Evolutionary conservation across 2,113 vertebrate species (phyloP).

Genomic region (Chrysochloris asiatica): DNA sequence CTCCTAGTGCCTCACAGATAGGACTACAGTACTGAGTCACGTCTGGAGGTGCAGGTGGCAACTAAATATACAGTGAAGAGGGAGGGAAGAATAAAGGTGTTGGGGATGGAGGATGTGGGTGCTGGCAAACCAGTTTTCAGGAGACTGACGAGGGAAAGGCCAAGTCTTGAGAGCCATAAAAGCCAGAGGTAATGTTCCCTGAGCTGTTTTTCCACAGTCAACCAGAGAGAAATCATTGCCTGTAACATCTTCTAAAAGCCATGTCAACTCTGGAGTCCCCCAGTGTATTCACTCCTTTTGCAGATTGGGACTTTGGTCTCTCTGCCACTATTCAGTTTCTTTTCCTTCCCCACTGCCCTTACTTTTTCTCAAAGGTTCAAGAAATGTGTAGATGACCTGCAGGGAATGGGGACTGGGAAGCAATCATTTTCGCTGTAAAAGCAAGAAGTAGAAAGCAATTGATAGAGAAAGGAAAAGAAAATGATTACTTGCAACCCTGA

Average conservation of each 20-base stretch:
- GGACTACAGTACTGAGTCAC: not conserved
- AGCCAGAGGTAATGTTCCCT: not conserved
- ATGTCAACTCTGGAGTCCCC: not conserved
- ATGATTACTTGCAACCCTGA: not conserved
- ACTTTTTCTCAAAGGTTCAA: conserved; percentile 29
- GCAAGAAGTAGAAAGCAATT: conserved; percentile 24
- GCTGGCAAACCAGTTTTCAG: not conserved
- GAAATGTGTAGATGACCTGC: not conserved
- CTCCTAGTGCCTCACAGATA: not conserved
- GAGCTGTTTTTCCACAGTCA: not conserved
- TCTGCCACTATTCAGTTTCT: not conserved
- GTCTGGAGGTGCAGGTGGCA: not conserved
- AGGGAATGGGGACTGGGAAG: not conserved
- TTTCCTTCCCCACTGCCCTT: not conserved
- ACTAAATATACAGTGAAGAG: not conserved
- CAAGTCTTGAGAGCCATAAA: not conserved
- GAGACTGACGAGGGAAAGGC: not conserved
- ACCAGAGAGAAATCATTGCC: not conserved
- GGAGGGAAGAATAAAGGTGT: not conserved
- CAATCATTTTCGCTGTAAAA: conserved; percentile 10
- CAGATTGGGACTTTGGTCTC: not conserved
- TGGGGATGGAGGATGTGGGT: not conserved
- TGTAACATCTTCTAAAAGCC: not conserved
- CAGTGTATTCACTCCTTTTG: not conserved
- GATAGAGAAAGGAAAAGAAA: conserved; percentile 20